Percentiles rank a stretch among this genome's conserved stretches.
Conservation (phyloP, 2,113 vertebrate species). For the Sebastes schlegelii region DNA sequence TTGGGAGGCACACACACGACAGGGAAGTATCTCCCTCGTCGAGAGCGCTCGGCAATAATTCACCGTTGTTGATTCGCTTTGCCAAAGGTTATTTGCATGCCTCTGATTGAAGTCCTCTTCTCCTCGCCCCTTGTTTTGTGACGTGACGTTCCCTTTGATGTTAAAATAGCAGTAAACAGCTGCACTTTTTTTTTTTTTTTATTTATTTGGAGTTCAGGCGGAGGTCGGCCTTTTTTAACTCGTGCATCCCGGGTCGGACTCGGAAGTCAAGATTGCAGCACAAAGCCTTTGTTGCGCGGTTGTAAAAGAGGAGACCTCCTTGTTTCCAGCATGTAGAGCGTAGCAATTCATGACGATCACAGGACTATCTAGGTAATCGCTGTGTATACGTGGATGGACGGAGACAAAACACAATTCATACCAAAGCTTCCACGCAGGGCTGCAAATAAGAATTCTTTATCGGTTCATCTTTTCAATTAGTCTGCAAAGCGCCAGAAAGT, state of each 20-base stretch:
- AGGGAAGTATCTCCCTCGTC: conserved; percentile 12
- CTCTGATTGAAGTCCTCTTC: conserved; percentile 44
- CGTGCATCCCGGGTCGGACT: conserved; percentile 40
- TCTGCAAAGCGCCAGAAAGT: not conserved
- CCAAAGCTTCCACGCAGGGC: not conserved
- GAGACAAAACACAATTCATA: conserved; percentile 22
- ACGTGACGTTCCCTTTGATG: conserved; percentile 42
- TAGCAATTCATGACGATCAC: conserved; percentile 14
- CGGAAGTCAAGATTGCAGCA: conserved; percentile 16
- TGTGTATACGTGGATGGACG: not conserved
- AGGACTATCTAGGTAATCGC: conserved; percentile 13
- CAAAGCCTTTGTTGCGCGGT: conserved; percentile 48
- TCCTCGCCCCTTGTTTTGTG: conserved; percentile 34
- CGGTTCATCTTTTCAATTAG: not conserved
- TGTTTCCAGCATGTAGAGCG: conserved; percentile 24
- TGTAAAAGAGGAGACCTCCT: conserved; percentile 36
- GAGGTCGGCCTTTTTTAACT: conserved; percentile 55
- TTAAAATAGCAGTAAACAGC: conserved; percentile 62
- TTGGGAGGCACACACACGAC: conserved; percentile 4
- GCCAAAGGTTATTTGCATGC: conserved; percentile 63
- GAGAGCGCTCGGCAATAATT: conserved; percentile 30
- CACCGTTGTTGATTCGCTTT: conserved; percentile 44
- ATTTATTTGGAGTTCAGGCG: conserved; percentile 59
- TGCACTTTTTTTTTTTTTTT: conserved; percentile 41
- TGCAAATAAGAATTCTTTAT: not conserved